These are phyloP conservation scores for Heliothis peltigera DNA, from an alignment of 2,888 invertebrate species.

Conservation along the genomic window DNA sequence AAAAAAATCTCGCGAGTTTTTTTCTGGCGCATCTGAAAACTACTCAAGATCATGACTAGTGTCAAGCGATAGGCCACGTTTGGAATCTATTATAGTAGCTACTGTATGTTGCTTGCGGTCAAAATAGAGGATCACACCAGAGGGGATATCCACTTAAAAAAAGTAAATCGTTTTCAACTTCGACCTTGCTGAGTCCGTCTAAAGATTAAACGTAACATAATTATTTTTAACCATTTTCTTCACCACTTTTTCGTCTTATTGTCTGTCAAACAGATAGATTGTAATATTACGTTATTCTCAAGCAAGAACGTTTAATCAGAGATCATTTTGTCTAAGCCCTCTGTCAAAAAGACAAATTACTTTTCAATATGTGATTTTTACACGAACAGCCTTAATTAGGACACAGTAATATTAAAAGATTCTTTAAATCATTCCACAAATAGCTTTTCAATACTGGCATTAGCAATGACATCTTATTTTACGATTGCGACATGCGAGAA, in stretches of 20 bases:
- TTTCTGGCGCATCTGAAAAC: conserved; percentile 23
- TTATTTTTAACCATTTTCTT: too few relatives aligned
- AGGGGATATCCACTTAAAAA: not conserved
- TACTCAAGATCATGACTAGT: conserved; percentile 23
- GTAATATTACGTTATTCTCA: not conserved
- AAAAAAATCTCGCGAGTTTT: conserved; percentile 20
- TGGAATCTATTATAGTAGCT: conserved; percentile 12
- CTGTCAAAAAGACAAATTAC: not conserved
- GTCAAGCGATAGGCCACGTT: conserved; percentile 16
- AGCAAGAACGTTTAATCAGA: conserved; percentile 14
- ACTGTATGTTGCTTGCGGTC: not conserved
- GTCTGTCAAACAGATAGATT: conserved; percentile 15
- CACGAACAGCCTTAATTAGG: too few relatives aligned
- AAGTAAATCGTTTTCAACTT: not conserved
- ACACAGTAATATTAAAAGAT: not conserved
- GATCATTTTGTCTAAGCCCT: not conserved
- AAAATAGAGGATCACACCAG: not conserved
- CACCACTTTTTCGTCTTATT: too few relatives aligned
- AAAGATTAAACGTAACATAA: too few relatives aligned
- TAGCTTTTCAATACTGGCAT: not conserved
- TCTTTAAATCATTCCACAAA: not conserved
- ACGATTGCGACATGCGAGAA: conserved; percentile 8
- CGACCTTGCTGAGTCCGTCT: not conserved
- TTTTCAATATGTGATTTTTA: too few relatives aligned
- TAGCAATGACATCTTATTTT: not conserved